Conservation (phyloP, 2,888 invertebrate genomes). For the Drosophila sordidula region DNA sequence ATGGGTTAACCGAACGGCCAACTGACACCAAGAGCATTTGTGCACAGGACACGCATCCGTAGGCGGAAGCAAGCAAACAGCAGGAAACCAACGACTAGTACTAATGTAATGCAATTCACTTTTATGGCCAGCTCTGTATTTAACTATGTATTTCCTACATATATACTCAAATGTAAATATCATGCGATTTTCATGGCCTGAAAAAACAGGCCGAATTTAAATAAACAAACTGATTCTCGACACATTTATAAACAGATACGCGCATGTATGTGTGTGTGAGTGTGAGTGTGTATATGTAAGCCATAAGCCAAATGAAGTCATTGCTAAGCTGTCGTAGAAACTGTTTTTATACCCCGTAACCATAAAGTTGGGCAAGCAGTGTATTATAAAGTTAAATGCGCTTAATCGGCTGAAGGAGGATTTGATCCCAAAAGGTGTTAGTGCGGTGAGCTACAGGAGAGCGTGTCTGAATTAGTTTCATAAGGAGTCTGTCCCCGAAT, state of each 20-base stretch:
- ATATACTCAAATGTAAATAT: conserved; percentile 21
- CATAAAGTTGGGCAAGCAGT: neutral
- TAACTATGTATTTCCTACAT: neutral
- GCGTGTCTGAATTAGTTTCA: too few relatives aligned
- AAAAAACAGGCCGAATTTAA: conserved; percentile 22
- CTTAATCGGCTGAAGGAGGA: too few relatives aligned
- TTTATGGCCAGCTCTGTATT: conserved; percentile 18
- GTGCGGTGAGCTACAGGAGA: too few relatives aligned
- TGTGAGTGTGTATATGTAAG: neutral
- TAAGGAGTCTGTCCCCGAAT: too few relatives aligned
- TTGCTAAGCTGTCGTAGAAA: conserved; percentile 50
- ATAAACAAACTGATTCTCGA: conserved; percentile 58
- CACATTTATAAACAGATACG: conserved; percentile 18
- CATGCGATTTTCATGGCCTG: conserved; percentile 19
- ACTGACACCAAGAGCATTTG: conserved; percentile 3
- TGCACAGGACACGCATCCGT: neutral
- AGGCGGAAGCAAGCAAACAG: conserved; percentile 5
- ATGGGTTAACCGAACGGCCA: conserved; percentile 7
- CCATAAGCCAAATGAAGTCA: conserved; percentile 64
- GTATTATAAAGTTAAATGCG: neutral
- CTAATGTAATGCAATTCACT: conserved; percentile 40
- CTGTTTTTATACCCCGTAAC: conserved; percentile 2
- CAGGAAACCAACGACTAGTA: neutral
- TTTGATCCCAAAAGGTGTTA: too few relatives aligned
- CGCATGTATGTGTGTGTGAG: neutral